Base-by-base conservation (phyloP, 2,797 vertebrate genomes). In the Podargus strigoides region DNA sequence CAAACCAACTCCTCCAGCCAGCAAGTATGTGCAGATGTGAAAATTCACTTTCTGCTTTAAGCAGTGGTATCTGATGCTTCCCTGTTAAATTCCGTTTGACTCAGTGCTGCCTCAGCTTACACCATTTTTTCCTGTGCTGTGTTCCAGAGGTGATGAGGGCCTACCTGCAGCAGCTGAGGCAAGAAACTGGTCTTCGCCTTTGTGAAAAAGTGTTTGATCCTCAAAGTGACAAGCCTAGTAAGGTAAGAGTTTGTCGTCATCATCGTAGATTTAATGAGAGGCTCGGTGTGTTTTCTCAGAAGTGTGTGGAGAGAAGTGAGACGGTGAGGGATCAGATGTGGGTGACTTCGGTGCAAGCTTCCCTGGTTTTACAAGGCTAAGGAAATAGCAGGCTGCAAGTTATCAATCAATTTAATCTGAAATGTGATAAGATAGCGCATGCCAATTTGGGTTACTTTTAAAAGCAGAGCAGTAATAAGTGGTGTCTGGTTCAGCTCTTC, bases 151-250 rank as follows among this genome's bases (percentile, higher is more conserved):
- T 98, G 9, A 99, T 99, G 99, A 98, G 99, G 87, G 98, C 98
- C 10, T 99, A 99, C 95, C 98, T 99, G 73, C 99, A 99, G 98
- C 99, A 99, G 98, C 98, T 99, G 74, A 98, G 99, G 68, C 99
- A 99, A 97, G 99, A 99, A 96, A 99, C 99, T 0, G 99, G 99
- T 41, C 96, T 99, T 93, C 98, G 99, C 89, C 98, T 99, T 73
- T 99, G 99, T 89, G 99, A 99, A 23, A 99, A 99, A 36, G 99
- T 99, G n/a, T 99, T 99, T 88, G 99, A 99, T 90, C 98, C 99
- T 84, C 99, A 99, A 86, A 99, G 99, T 63, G 99, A 99, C 97
- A 99, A 99, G 95, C 99, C 99, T 28, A 99, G 99, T 98, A 99
- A 99, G 98, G 99, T 99, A 95, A 98, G 97, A 46, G 53, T 6